Percentiles rank a stretch among this genome's conserved stretches.
Conservation (phyloP, 2,888 invertebrate species). For the Cosmia pyralina region DNA sequence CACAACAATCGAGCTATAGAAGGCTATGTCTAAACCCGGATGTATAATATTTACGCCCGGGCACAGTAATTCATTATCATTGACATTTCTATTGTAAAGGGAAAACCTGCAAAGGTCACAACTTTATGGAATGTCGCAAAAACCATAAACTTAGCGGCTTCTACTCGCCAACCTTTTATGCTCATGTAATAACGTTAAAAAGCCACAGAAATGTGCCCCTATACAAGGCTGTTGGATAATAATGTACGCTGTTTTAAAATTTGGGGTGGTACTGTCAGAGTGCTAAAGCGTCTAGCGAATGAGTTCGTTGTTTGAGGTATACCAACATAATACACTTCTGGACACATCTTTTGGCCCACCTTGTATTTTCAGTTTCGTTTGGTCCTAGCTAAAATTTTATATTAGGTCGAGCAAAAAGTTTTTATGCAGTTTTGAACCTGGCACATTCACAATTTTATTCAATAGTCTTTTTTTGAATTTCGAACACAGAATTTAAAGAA, state of each 20-base stretch:
- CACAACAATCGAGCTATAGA: no score
- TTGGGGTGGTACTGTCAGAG: slow-evolving; percentile 42
- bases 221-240: slow-evolving; percentile 54
- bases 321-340: no score
- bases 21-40: not conserved
- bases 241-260: slow-evolving; percentile 48
- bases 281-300: not conserved
- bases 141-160: slow-evolving; percentile 53
- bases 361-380: no score
- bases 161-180: slow-evolving; percentile 53
- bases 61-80: slow-evolving; percentile 44
- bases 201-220: slow-evolving; percentile 55
- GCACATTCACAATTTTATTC: no score
- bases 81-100: slow-evolving; percentile 57
- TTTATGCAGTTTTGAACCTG: no score
- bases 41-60: slow-evolving; percentile 7
- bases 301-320: not conserved
- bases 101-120: slow-evolving; percentile 47
- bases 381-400: no score
- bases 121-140: slow-evolving; percentile 53
- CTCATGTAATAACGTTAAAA: slow-evolving; percentile 61
- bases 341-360: no score
- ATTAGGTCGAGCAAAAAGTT: no score
- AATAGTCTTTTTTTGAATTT: no score
- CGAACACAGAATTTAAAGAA: no score